Evolutionary conservation across 2,797 vertebrate species (phyloP).

Genomic region (Periophthalmus magnuspinnatus): DNA sequence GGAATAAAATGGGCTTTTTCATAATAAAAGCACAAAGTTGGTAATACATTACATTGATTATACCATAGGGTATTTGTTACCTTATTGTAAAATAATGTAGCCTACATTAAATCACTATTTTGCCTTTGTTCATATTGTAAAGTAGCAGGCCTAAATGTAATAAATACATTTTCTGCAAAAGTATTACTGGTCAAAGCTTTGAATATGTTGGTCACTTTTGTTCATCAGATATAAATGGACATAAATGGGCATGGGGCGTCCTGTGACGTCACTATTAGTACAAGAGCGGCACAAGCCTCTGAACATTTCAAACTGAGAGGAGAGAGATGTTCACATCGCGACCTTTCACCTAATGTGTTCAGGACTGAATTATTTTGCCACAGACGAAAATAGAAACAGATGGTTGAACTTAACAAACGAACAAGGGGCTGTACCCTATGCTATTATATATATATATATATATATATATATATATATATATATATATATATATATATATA

Average conservation of each 20-base stretch:
- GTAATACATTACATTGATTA: not conserved
- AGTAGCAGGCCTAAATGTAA: not conserved
- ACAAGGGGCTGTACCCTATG: not conserved
- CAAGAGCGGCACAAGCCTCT: slow-evolving; percentile 11
- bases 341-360: slow-evolving; percentile 12
- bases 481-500: too few species aligned
- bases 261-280: slow-evolving; percentile 15
- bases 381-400: not conserved
- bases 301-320: not conserved
- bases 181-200: not conserved
- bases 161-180: not conserved
- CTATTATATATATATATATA: too few species aligned
- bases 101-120: not conserved
- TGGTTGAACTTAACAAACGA: not conserved
- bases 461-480: too few species aligned
- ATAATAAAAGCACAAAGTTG: slow-evolving; percentile 3
- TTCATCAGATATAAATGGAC: not conserved
- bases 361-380: slow-evolving; percentile 6
- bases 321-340: not conserved
- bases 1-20: not conserved
- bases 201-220: not conserved
- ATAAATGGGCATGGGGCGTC: slow-evolving; percentile 7
- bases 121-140: not conserved
- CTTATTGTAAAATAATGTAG: not conserved
- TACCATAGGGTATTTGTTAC: not conserved